Evolutionary conservation across 2,113 vertebrate genomes (phyloP), one percentile per base, ranked within the genome.

Genomic region (Marcusenius ussheri): DNA sequence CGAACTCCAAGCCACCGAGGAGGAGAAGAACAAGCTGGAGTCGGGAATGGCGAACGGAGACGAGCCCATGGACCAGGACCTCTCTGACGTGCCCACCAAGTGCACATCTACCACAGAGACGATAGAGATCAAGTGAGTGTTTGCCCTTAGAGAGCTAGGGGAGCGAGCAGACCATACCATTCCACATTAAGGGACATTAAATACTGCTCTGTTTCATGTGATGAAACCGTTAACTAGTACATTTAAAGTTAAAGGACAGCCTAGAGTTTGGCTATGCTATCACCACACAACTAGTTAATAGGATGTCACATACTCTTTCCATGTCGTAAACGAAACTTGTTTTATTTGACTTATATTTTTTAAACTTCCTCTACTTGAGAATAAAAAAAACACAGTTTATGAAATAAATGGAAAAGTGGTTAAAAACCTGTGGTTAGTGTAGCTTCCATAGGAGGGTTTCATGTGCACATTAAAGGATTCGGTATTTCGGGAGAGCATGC

Each of bases 41-140:
- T 97, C 97, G 31, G 97, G 98, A 87, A 91, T 99, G 94, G 97
- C 97, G 89, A 99, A 99, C 39, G 98, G 98, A 83, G 98, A 99
- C n/a, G 98, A 99, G 88, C 98, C 98, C n/a, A 98, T 98, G 97
- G 98, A 99, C 92, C 98, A 99, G 91, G 98, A 99, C 93, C 96
- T 99, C 83, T 98, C 98, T 50, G 98, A 98, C 88, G 97, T 99
- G 66, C 98, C 98, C 88, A 99, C 98, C 17, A 99, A 99, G 93
- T 99, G 98, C 92, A 95, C 97, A 93, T 98, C 97, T 90, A 95
- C 95, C 87, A 95, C 96, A 89, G 98, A 99, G 92, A 97, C 96
- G 39, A 97, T 99, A 91, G 98, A 99, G 95, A 99, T 99, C 89
- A 99, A 97, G 98, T 99, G 90, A 96, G 97, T 95, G n/a, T 56